These are phyloP conservation scores for Amazona guildingii DNA, from an alignment of 2,113 vertebrate genomes.

Conservation along the genomic window DNA sequence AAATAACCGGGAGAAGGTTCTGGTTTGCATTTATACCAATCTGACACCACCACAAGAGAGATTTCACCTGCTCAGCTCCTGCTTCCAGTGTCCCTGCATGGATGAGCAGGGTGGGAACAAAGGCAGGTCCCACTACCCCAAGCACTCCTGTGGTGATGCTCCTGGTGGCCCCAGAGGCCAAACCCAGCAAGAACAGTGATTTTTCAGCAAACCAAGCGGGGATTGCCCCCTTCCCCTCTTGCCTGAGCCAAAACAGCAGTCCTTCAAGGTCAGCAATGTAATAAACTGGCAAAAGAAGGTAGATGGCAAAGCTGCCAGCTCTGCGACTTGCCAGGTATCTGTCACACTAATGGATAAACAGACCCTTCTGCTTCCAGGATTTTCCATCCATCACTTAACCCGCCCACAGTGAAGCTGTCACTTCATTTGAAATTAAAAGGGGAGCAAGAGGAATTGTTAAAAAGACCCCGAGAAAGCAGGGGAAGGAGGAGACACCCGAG, in stretches of 20 bases:
- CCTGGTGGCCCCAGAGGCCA: background rate
- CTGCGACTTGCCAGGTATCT: slow-evolving; percentile 58
- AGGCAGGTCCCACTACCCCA: background rate
- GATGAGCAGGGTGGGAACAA: background rate
- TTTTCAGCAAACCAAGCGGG: background rate
- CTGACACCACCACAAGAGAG: background rate
- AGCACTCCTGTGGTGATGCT: background rate
- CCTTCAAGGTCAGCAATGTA: slow-evolving; percentile 47
- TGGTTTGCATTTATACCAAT: background rate
- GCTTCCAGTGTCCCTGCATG: background rate
- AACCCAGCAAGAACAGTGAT: background rate
- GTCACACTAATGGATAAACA: slow-evolving; percentile 68
- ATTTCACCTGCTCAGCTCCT: background rate
- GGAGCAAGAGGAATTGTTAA: background rate
- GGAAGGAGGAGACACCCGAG: slow-evolving; percentile 46
- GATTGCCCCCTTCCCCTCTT: background rate
- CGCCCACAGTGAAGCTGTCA: slow-evolving; percentile 49
- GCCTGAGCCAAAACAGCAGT: background rate
- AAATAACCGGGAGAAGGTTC: background rate
- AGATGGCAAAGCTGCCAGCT: background rate
- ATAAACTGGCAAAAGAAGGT: background rate
- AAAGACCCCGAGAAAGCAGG: slow-evolving; percentile 10
- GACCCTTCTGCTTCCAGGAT: slow-evolving; percentile 36
- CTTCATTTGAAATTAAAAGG: slow-evolving; percentile 67
- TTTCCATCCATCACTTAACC: slow-evolving; percentile 64